Evolutionary conservation across 2,888 invertebrate species (phyloP).

Genomic region (Chymomyza fuscimana): DNA sequence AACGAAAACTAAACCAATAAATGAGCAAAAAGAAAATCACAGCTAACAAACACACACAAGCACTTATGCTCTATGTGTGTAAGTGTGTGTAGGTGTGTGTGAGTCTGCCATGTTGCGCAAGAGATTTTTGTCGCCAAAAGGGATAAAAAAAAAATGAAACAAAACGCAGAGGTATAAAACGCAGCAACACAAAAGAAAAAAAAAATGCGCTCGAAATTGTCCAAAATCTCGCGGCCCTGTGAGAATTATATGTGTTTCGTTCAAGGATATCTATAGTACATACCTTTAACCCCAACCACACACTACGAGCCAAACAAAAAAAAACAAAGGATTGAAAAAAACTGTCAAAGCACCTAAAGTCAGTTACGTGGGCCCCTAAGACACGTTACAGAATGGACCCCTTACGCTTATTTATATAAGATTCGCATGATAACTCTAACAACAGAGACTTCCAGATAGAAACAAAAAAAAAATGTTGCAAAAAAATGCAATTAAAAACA

Average conservation of each 20-base stretch:
- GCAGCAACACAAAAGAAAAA: background rate
- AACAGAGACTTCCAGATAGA: too few relatives aligned
- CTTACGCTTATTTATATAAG: too few relatives aligned
- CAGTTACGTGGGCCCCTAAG: too few relatives aligned
- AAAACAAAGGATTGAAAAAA: background rate
- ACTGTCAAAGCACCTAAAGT: too few relatives aligned
- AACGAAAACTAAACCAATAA: constrained; percentile 7
- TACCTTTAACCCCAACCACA: constrained; percentile 6
- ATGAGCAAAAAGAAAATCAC: background rate
- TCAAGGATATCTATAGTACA: background rate
- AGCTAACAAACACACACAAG: background rate
- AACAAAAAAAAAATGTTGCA: too few relatives aligned
- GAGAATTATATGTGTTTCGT: constrained; percentile 48
- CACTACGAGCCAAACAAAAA: constrained; percentile 15
- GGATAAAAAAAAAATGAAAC: constrained; percentile 19
- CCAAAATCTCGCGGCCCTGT: constrained; percentile 37
- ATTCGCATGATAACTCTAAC: too few relatives aligned
- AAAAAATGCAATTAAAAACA: too few relatives aligned
- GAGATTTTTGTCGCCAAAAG: constrained; percentile 57
- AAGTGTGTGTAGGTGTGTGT: background rate
- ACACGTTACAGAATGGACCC: too few relatives aligned
- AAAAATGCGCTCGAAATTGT: constrained; percentile 15
- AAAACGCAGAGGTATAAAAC: constrained; percentile 24
- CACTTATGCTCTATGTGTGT: background rate
- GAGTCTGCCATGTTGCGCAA: constrained; percentile 50